phyloP scores from a whole-genome alignment of 2,888 invertebrate genomes.

The Alloplasta piceator region DNA sequence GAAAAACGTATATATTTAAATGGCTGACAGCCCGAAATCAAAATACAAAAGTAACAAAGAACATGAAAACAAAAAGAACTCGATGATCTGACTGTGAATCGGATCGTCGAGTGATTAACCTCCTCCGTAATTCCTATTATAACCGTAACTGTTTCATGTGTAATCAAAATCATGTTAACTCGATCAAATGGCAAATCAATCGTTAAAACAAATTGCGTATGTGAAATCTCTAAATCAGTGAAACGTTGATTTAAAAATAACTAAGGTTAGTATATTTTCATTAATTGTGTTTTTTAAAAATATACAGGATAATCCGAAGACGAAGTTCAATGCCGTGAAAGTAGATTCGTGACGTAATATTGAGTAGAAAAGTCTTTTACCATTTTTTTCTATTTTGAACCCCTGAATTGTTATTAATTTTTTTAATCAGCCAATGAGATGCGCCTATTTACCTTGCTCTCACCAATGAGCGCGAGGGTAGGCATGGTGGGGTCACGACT shows the following conservation, averaged over 20 bases:
- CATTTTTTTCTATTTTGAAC: too few relatives aligned
- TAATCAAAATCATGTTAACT: slow-evolving; percentile 56
- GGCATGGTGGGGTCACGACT: too few relatives aligned
- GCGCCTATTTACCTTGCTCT: too few relatives aligned
- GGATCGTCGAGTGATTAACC: slow-evolving; percentile 41
- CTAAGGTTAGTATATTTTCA: too few relatives aligned
- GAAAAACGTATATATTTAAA: slow-evolving; percentile 63
- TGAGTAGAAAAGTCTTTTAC: too few relatives aligned
- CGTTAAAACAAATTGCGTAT: slow-evolving; percentile 40
- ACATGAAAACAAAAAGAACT: slow-evolving; percentile 56
- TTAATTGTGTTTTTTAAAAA: too few relatives aligned
- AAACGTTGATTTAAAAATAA: slow-evolving; percentile 23
- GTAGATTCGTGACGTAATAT: too few relatives aligned
- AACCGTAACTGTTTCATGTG: slow-evolving; percentile 51
- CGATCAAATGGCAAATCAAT: slow-evolving; percentile 63
- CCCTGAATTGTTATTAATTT: too few relatives aligned
- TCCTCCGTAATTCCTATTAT: slow-evolving; percentile 47
- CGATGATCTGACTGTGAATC: slow-evolving; percentile 67
- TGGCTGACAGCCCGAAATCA: slow-evolving; percentile 79
- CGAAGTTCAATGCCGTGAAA: too few relatives aligned
- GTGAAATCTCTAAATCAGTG: slow-evolving; percentile 27
- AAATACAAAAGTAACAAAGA: slow-evolving; percentile 73
- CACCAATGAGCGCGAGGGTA: too few relatives aligned
- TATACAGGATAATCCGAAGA: too few relatives aligned
- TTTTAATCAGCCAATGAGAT: too few relatives aligned